A percentile compares a stretch with the other conserved stretches of the same genome.
Evolutionary conservation across 2,797 vertebrate genomes (phyloP).

Genomic region (Coregonus ussuriensis): DNA sequence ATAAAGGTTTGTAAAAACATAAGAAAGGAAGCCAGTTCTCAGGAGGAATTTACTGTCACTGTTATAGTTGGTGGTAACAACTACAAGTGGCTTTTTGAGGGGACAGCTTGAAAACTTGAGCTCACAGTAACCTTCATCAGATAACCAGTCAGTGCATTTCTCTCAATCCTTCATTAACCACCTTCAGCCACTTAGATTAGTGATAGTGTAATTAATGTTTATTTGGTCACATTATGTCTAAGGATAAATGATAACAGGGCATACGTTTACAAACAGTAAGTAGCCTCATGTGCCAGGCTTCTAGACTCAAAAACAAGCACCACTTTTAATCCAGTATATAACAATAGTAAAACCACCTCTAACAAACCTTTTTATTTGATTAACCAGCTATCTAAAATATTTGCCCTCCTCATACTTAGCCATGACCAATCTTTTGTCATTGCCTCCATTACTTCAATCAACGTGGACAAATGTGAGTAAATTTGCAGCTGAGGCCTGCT

Average conservation of each 20-base stretch:
- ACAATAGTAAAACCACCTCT: neutral
- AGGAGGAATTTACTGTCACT: too few species aligned
- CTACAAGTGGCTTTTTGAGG: slow-evolving; percentile 24
- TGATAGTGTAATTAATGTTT: slow-evolving; percentile 17
- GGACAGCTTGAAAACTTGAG: slow-evolving; percentile 55
- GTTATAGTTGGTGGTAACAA: slow-evolving; percentile 1
- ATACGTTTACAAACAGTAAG: neutral
- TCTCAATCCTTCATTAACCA: slow-evolving; percentile 50
- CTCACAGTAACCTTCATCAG: slow-evolving; percentile 17
- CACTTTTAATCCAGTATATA: neutral
- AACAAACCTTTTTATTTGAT: slow-evolving; percentile 17
- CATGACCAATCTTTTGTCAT: slow-evolving; percentile 7
- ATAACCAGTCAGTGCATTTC: slow-evolving; percentile 39
- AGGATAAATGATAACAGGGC: neutral
- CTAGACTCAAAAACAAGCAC: neutral
- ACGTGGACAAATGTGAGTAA: slow-evolving; percentile 68
- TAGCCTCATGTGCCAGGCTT: neutral
- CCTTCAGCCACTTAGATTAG: slow-evolving; percentile 33
- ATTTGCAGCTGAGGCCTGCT: slow-evolving; percentile 65
- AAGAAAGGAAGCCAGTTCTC: neutral
- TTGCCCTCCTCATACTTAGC: slow-evolving; percentile 20
- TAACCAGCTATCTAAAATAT: slow-evolving; percentile 24
- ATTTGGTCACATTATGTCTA: neutral
- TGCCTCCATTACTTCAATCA: slow-evolving; percentile 51
- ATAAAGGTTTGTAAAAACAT: neutral